phyloP scores from a whole-genome alignment of 2,888 invertebrate genomes.

The Lysandra bellargus region DNA sequence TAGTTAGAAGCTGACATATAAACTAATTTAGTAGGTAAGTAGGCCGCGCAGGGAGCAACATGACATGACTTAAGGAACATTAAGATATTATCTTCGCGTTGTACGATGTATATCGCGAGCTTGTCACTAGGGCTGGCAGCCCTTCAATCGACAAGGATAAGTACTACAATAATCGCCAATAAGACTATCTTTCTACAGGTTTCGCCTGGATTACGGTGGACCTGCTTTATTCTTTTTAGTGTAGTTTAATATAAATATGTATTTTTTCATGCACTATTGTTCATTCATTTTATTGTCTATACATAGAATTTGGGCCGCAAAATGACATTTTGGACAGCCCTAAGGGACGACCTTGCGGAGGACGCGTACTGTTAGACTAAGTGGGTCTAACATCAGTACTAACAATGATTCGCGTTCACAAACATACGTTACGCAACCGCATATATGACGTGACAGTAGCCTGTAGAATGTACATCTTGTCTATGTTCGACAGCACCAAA shows the following conservation, averaged over 20 bases:
- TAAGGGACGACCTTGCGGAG: slow-evolving; percentile 2
- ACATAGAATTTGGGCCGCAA: no score
- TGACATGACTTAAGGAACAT: background rate
- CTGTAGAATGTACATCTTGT: background rate
- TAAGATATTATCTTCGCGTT: background rate
- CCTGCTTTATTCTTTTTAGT: background rate
- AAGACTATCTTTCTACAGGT: no score
- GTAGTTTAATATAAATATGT: no score
- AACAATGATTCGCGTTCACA: slow-evolving; percentile 7
- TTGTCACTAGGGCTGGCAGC: background rate
- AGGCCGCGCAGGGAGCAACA: background rate
- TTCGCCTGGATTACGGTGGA: background rate
- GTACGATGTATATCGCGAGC: slow-evolving; percentile 3
- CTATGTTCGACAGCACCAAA: background rate
- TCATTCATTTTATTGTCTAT: no score
- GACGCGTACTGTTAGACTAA: background rate
- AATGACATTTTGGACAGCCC: background rate
- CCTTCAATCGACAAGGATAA: background rate
- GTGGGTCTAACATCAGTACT: background rate
- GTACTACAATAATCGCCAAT: background rate
- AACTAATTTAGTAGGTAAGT: background rate
- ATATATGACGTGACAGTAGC: background rate
- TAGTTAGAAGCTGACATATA: background rate
- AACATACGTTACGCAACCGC: background rate
- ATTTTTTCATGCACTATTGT: no score